Conservation (phyloP, 2,797 vertebrate species). For the Crocidura indochinensis region DNA sequence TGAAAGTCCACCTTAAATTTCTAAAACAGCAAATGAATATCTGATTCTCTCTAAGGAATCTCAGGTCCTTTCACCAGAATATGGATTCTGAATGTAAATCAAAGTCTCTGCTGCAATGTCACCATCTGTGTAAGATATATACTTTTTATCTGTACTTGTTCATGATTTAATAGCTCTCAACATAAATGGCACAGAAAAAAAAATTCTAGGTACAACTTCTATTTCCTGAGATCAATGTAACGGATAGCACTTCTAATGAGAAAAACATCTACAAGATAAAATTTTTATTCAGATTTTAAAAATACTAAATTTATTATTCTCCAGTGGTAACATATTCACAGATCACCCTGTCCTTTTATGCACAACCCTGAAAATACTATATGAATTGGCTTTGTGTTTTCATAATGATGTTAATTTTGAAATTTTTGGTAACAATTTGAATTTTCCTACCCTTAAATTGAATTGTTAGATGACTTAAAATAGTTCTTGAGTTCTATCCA, state of each 20-base stretch:
- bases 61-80: not conserved
- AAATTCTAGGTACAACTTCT: slow-evolving; percentile 7
- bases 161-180: slow-evolving; percentile 9
- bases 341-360: not conserved
- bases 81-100: not conserved
- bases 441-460: slow-evolving; percentile 49
- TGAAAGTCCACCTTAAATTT: not conserved
- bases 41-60: not conserved
- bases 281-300: slow-evolving; percentile 27
- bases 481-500: slow-evolving; percentile 26
- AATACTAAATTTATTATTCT: slow-evolving; percentile 21
- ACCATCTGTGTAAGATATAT: slow-evolving; percentile 1
- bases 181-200: not conserved
- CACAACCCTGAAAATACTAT: not conserved
- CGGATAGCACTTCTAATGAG: not conserved
- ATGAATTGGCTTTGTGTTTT: not conserved
- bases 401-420: too few relatives aligned
- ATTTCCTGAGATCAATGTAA: slow-evolving; percentile 39
- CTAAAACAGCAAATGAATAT: slow-evolving; percentile 55
- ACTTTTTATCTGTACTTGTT: not conserved
- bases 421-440: not conserved
- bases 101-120: not conserved
- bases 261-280: slow-evolving; percentile 34
- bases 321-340: slow-evolving; percentile 46
- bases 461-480: slow-evolving; percentile 61